phyloP scores from a whole-genome alignment of 2,113 vertebrate genomes.

The Macquaria ambigua region DNA sequence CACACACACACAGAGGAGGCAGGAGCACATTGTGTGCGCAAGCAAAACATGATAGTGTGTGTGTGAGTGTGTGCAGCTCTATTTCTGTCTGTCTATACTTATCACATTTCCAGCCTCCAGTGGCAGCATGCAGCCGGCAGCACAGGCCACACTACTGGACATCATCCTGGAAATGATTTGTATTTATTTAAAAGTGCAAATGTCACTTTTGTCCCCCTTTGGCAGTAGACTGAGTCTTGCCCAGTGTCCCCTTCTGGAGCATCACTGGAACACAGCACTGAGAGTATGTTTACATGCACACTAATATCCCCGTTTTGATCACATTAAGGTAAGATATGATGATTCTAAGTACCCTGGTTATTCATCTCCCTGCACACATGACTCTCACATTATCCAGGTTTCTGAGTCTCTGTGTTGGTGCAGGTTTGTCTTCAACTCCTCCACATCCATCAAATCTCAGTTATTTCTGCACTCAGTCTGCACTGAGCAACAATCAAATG shows the following conservation, averaged over 20 bases:
- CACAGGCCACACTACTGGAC: neutral
- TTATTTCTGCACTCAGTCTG: no score
- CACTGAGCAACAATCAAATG: no score
- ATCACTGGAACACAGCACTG: neutral
- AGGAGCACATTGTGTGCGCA: slow-evolving; percentile 40
- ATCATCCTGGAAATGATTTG: neutral
- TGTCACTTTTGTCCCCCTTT: neutral
- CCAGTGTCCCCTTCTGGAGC: neutral
- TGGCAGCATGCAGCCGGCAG: neutral
- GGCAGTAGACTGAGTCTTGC: neutral
- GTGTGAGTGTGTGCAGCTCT: slow-evolving; percentile 37
- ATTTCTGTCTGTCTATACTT: slow-evolving; percentile 37
- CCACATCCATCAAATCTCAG: no score
- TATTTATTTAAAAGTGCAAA: slow-evolving; percentile 5
- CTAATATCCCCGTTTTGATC: neutral
- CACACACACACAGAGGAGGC: slow-evolving; percentile 16
- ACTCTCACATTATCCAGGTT: no score
- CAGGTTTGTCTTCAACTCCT: no score
- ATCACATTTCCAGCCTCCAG: slow-evolving; percentile 16
- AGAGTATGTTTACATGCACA: neutral
- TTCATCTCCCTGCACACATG: neutral
- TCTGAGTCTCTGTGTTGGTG: no score
- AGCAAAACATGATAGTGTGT: slow-evolving; percentile 51
- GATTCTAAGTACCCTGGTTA: neutral
- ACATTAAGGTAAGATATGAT: no score